Evolutionary conservation across 2,888 invertebrate genomes (phyloP).

Genomic region (Mesopsocus fuscifrons): DNA sequence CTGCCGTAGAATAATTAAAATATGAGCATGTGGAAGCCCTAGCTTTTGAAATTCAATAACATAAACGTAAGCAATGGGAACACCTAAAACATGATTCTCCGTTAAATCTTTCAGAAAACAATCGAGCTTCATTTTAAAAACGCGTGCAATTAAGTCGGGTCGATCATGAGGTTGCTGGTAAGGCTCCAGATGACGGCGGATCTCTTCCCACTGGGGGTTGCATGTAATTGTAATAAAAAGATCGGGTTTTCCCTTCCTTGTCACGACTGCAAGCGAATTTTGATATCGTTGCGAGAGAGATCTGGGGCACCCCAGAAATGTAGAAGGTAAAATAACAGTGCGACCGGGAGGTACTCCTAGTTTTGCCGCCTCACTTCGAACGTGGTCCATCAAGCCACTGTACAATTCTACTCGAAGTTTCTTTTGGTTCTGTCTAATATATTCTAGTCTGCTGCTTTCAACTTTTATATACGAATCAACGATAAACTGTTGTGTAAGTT

Average conservation of each 20-base stretch:
- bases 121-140: too few relatives aligned
- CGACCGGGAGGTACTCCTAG: too few relatives aligned
- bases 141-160: slow-evolving; percentile 15
- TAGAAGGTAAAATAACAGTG: slow-evolving; percentile 13
- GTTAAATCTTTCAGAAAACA: slow-evolving; percentile 14
- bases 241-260: neutral
- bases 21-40: slow-evolving; percentile 16
- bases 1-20: slow-evolving; percentile 15
- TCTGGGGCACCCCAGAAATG: slow-evolving; percentile 1
- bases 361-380: slow-evolving; percentile 7
- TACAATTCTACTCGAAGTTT: too few relatives aligned
- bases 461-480: neutral
- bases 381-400: too few relatives aligned
- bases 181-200: too few relatives aligned
- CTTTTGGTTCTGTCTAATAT: neutral
- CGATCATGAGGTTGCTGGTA: slow-evolving; percentile 15
- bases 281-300: neutral
- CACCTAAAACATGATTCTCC: slow-evolving; percentile 14
- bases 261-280: neutral
- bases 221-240: too few relatives aligned
- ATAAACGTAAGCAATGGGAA: slow-evolving; percentile 14
- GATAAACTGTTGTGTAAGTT: neutral
- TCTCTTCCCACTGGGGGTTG: too few relatives aligned
- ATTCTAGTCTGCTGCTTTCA: neutral
- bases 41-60: slow-evolving; percentile 17